Percentiles rank a stretch among this genome's conserved stretches.
phyloP scores from a whole-genome alignment of 2,797 vertebrate species.

The Hephaestus fuliginosus region DNA sequence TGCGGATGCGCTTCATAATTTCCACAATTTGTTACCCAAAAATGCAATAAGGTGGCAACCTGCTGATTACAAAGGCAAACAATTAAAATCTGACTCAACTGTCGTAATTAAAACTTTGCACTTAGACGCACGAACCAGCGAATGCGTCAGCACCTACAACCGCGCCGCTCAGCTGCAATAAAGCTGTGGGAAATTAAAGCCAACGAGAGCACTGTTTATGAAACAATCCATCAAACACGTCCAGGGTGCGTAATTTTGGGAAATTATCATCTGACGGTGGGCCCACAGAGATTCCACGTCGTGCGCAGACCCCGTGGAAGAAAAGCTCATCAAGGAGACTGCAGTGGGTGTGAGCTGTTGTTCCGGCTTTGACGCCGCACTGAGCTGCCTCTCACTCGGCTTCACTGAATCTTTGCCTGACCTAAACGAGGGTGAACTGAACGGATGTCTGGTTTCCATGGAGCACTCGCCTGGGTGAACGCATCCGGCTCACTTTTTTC shows the following conservation, averaged over 20 bases:
- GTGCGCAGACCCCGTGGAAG: conserved; percentile 35
- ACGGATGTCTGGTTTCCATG: conserved; percentile 58
- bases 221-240: conserved; percentile 70
- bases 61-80: conserved; percentile 56
- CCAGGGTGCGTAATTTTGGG: conserved; percentile 59
- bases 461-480: conserved; percentile 30
- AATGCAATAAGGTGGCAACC: conserved; percentile 28
- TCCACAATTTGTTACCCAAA: conserved; percentile 17
- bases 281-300: conserved; percentile 49
- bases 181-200: conserved; percentile 64
- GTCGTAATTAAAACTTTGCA: conserved; percentile 60
- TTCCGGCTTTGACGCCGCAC: conserved; percentile 41
- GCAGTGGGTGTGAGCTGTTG: conserved; percentile 38
- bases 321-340: conserved; percentile 54
- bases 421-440: conserved; percentile 44
- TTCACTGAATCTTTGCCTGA: conserved; percentile 53
- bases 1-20: conserved; percentile 14
- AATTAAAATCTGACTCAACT: conserved; percentile 43
- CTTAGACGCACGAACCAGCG: conserved; percentile 37
- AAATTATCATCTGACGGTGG: conserved; percentile 58
- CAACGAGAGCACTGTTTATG: conserved; percentile 53
- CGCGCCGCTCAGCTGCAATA: conserved; percentile 44
- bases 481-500: conserved; percentile 12
- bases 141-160: conserved; percentile 52
- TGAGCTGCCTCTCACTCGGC: conserved; percentile 34